A percentile compares a stretch with the other conserved stretches of the same genome.
Evolutionary conservation across 2,113 vertebrate species (phyloP).

Genomic region (Calcarius ornatus): DNA sequence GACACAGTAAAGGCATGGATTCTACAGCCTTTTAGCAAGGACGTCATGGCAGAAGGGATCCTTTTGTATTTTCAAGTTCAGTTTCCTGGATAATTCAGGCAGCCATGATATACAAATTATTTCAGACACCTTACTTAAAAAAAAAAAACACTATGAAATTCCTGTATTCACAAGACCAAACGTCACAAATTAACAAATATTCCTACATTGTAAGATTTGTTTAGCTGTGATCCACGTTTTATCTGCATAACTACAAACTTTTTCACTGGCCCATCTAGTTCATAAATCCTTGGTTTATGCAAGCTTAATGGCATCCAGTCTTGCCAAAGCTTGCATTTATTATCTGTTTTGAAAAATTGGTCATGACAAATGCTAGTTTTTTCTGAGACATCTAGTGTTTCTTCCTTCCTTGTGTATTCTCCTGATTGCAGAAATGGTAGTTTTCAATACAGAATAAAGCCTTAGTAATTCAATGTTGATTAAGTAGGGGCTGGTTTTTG

Average conservation of each 20-base stretch:
- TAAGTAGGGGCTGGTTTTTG: background rate
- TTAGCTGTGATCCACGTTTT: background rate
- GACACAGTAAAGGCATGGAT: background rate
- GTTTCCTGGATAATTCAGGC: background rate
- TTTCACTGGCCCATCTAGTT: background rate
- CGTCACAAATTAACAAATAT: background rate
- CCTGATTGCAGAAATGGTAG: background rate
- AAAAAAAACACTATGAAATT: background rate
- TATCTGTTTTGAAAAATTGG: slow-evolving; percentile 1
- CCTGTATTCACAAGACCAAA: background rate
- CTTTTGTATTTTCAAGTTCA: background rate
- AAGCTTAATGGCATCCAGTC: background rate
- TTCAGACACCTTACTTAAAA: background rate
- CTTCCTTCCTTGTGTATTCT: slow-evolving; percentile 1
- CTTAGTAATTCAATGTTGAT: background rate
- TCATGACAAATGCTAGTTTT: slow-evolving; percentile 18
- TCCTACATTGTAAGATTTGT: background rate
- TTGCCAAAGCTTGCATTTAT: slow-evolving; percentile 25
- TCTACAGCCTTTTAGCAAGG: background rate
- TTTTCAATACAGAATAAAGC: background rate
- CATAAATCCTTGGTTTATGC: slow-evolving; percentile 14
- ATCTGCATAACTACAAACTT: background rate
- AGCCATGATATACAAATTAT: background rate
- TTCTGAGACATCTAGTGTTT: background rate
- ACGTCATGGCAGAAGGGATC: background rate